These are phyloP conservation scores for Malurus elegans DNA, from an alignment of 2,113 vertebrate species.

Conservation along the genomic window DNA sequence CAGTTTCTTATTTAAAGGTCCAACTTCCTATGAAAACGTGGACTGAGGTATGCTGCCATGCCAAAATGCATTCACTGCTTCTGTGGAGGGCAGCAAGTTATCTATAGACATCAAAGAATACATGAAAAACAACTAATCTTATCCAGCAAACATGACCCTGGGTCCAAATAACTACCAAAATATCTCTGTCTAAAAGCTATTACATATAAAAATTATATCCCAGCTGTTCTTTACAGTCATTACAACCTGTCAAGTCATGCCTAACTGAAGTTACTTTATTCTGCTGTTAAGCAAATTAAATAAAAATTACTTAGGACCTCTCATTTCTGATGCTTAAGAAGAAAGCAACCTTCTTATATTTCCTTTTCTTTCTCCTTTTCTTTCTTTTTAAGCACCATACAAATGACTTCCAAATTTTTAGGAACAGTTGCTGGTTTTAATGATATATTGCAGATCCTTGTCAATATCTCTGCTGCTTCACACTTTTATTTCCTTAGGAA, in stretches of 20 bases:
- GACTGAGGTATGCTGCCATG: neutral
- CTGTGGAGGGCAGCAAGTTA: neutral
- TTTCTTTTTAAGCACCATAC: slow-evolving; percentile 1
- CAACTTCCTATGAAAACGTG: neutral
- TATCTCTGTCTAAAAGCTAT: neutral
- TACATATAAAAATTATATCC: neutral
- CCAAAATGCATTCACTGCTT: neutral
- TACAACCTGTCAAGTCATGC: neutral
- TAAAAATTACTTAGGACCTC: neutral
- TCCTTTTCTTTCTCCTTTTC: neutral
- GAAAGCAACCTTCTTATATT: neutral
- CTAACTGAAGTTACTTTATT: neutral
- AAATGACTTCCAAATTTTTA: slow-evolving; percentile 60
- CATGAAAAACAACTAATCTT: neutral
- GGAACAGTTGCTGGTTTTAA: slow-evolving; percentile 66
- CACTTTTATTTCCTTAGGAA: slow-evolving; percentile 75
- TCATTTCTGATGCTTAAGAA: neutral
- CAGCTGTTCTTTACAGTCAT: neutral
- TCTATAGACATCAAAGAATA: neutral
- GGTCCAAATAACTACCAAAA: neutral
- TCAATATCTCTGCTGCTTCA: slow-evolving; percentile 72
- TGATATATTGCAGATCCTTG: slow-evolving; percentile 60
- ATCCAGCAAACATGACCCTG: neutral
- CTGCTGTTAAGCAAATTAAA: neutral
- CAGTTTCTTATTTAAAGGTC: neutral